A percentile compares a stretch with the other conserved stretches of the same genome.
Conservation (phyloP, 92 coral and sea anemone genomes). For the Porites lobata region DNA sequence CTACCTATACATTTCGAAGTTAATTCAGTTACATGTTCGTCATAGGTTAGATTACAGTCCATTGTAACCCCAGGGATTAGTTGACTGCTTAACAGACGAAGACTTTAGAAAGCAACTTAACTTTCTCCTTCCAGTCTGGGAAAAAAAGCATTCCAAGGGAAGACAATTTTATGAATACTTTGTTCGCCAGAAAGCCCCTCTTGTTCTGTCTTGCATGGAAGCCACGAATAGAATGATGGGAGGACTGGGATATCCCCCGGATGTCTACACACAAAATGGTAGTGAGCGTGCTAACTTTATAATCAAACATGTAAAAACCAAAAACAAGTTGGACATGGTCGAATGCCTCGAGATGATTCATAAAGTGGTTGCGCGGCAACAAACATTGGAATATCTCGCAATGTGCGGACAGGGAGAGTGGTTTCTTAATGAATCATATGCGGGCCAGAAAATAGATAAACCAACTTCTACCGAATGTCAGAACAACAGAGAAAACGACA, state of each 20-base stretch:
- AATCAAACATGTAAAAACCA: background rate
- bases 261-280: background rate
- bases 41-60: no score
- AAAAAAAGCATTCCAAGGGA: background rate
- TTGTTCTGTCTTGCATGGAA: constrained; percentile 13
- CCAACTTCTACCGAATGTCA: background rate
- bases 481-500: background rate
- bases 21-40: no score
- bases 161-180: constrained; percentile 13
- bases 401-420: constrained; percentile 18
- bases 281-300: constrained; percentile 22
- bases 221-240: constrained; percentile 17
- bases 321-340: background rate
- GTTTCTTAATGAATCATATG: background rate
- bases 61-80: background rate
- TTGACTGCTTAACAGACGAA: background rate
- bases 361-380: constrained; percentile 7
- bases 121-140: constrained; percentile 4
- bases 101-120: background rate
- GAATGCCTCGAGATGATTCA: no score
- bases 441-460: background rate
- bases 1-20: no score
- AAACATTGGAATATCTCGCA: constrained; percentile 5
- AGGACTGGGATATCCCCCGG: background rate
- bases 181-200: constrained; percentile 10